Base-by-base conservation (phyloP, 2,113 vertebrate genomes). In the Psammodynastes pulverulentus region DNA sequence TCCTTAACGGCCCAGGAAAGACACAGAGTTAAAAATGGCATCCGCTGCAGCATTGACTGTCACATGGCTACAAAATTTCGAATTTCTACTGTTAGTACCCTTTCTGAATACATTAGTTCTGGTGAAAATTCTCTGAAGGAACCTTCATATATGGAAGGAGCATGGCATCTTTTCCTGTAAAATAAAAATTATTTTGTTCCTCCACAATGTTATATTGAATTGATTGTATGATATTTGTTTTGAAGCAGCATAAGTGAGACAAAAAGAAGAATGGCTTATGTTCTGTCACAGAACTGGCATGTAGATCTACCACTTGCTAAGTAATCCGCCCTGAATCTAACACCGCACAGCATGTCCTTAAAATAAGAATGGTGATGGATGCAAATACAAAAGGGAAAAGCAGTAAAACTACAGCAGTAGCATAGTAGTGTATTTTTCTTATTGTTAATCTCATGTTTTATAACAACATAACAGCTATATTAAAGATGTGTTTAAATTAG, bases 321-420 rank as follows among this genome's bases (percentile, higher is more conserved):
- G 7, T 5, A 1, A 48, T 58, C n/a, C 43, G 51, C 92, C 87
- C 53, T 87, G 24, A 52, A 92, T 45, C 91, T 54, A 9, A 46
- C 12, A 23, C 19, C 56, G 45, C 45, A 45, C 21, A 1, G 4
- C 3, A 0, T 92, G 34, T 91, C 62, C 84, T 95, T 23, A 24
- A 67, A 92, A 72, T 92, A 89, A 91, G 67, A 23, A 85, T 3
- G 0, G 48, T 49, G 46, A 72, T 91, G 95, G 92, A 52, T 9
- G 19, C 1, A 19, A 85, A 92, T 91, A 87, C 93, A 29, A 90
- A 94, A 91, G 89, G 45, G 86, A 51, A 94, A 48, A 56, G 49
- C 93, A 91, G 84, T 58, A 84, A 92, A 94, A 86, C 26, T 0
- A 0, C 89, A 91, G 91, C 91, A 92, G 90, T 94, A 93, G 89